Conservation (phyloP, 1,140 invertebrate species). For the Trachymyrmex septentrionalis region DNA sequence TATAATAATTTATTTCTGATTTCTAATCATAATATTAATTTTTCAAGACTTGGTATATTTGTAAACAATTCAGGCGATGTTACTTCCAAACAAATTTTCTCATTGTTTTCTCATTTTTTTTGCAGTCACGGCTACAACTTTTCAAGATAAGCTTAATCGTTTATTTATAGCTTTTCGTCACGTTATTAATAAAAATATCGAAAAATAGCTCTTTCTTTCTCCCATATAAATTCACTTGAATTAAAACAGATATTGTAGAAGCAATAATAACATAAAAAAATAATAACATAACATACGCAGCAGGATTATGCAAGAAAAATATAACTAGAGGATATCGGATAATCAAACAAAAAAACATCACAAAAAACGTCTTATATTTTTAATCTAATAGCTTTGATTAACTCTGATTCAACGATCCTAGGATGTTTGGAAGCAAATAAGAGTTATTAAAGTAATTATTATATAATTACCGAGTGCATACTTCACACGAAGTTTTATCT, state of each 20-base stretch:
- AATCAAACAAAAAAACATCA: background rate
- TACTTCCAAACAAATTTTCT: background rate
- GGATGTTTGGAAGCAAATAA: background rate
- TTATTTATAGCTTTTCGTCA: too few relatives aligned
- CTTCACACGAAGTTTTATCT: background rate
- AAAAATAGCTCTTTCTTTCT: background rate
- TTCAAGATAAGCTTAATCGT: too few relatives aligned
- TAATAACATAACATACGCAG: too few relatives aligned
- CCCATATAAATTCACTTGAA: background rate
- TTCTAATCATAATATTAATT: too few relatives aligned
- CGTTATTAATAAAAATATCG: background rate
- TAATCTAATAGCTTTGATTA: constrained; percentile 10
- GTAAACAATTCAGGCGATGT: background rate
- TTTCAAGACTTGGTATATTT: too few relatives aligned
- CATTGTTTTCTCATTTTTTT: background rate
- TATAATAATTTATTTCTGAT: too few relatives aligned
- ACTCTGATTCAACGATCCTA: background rate
- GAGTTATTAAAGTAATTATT: constrained; percentile 13
- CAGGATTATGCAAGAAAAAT: background rate
- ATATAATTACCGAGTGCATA: background rate
- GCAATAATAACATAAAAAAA: too few relatives aligned
- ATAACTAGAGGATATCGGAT: background rate
- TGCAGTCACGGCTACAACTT: background rate
- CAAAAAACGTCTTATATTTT: background rate
- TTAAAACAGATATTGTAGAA: background rate